These are phyloP conservation scores for Acrocyrtus sp. DNA, from an alignment of 2,888 invertebrate genomes.

Conservation along the genomic window DNA sequence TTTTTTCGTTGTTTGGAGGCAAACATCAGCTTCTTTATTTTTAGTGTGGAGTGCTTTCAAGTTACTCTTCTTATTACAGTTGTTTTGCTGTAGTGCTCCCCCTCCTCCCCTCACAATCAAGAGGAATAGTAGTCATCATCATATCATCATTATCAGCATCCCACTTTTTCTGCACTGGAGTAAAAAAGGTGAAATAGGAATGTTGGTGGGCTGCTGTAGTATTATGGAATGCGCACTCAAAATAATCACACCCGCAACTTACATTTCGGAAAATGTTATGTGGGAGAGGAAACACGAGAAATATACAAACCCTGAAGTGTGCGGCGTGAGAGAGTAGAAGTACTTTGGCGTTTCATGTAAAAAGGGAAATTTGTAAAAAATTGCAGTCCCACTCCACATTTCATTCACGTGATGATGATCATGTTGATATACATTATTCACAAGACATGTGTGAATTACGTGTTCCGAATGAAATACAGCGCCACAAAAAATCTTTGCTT, in stretches of 20 bases:
- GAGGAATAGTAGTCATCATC: background rate
- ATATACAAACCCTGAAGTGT: background rate
- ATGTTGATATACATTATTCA: slow-evolving; percentile 4
- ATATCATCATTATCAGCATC: too few relatives aligned
- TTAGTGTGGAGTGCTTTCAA: too few relatives aligned
- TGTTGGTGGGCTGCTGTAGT: too few relatives aligned
- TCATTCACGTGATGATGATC: slow-evolving; percentile 23
- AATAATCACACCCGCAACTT: background rate
- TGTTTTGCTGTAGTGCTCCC: background rate
- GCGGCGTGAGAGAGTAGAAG: slow-evolving; percentile 8
- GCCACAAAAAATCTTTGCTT: slow-evolving; percentile 4
- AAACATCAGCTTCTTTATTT: background rate
- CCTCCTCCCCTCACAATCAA: background rate
- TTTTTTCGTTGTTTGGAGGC: background rate
- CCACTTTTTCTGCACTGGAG: too few relatives aligned
- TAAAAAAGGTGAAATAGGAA: background rate
- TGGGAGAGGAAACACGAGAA: background rate
- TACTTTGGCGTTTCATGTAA: slow-evolving; percentile 17
- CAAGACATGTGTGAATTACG: slow-evolving; percentile 43
- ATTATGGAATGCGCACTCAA: background rate
- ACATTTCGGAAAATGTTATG: background rate
- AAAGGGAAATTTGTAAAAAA: slow-evolving; percentile 43
- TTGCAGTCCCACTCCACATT: slow-evolving; percentile 30
- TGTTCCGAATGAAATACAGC: slow-evolving; percentile 30
- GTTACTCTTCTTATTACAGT: background rate